Conservation (phyloP, 2,888 invertebrate genomes). For the Pogonocherus hispidulus region DNA sequence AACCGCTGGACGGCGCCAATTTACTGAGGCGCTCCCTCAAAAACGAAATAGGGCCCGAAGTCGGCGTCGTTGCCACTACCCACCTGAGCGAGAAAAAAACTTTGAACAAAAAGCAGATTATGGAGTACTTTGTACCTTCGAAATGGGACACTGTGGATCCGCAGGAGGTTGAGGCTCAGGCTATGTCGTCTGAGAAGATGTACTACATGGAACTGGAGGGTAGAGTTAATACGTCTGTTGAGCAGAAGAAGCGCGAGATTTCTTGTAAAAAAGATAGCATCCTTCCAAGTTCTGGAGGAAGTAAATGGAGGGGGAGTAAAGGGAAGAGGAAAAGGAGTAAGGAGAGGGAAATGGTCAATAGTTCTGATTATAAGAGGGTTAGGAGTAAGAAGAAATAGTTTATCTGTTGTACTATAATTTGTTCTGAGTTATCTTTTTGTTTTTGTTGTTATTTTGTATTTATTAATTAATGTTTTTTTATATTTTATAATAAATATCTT, state of each 20-base stretch:
- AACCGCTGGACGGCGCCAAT: slow-evolving; percentile 64
- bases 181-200: slow-evolving; percentile 89
- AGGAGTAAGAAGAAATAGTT: neutral
- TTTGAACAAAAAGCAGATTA: slow-evolving; percentile 43
- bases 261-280: neutral
- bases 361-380: neutral
- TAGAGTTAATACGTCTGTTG: neutral
- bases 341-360: neutral
- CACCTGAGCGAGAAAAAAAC: slow-evolving; percentile 11
- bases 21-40: slow-evolving; percentile 60
- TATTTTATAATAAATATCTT: too few relatives aligned
- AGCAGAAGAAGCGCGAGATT: neutral
- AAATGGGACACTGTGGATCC: slow-evolving; percentile 97
- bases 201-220: slow-evolving; percentile 74
- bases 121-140: slow-evolving; percentile 83
- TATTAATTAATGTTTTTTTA: neutral
- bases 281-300: neutral
- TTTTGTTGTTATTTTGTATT: neutral
- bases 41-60: slow-evolving; percentile 49
- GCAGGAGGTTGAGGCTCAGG: slow-evolving; percentile 81
- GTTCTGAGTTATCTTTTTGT: neutral
- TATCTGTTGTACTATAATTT: neutral
- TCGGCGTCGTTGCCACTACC: slow-evolving; percentile 42
- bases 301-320: slow-evolving; percentile 2
- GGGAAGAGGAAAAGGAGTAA: slow-evolving; percentile 7